These are phyloP conservation scores for Lutjanus campechanus DNA, from an alignment of 2,797 vertebrate species.

Conservation along the genomic window DNA sequence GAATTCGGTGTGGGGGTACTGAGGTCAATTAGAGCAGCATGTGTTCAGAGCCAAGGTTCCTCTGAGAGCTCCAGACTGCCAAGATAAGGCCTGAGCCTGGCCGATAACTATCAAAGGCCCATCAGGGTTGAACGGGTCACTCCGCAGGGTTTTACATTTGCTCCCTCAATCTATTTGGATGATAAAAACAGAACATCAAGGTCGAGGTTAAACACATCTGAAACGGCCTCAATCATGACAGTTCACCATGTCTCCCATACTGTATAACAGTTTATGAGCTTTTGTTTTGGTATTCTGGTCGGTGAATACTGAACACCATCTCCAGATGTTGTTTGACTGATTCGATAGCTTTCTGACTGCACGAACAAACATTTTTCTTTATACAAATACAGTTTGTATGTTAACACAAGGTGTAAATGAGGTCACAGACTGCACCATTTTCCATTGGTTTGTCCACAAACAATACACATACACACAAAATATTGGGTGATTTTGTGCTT, in stretches of 20 bases:
- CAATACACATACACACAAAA: too few species aligned
- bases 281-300: slow-evolving; percentile 24
- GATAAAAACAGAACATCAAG: slow-evolving; percentile 63
- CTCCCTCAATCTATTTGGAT: slow-evolving; percentile 41
- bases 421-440: too few species aligned
- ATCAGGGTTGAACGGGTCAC: slow-evolving; percentile 55
- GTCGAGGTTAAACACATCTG: slow-evolving; percentile 56
- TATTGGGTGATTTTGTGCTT: too few species aligned
- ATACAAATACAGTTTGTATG: not conserved
- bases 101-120: slow-evolving; percentile 63
- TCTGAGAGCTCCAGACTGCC: slow-evolving; percentile 56
- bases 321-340: slow-evolving; percentile 18
- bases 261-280: slow-evolving; percentile 23
- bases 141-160: slow-evolving; percentile 54
- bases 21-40: slow-evolving; percentile 63
- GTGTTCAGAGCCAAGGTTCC: slow-evolving; percentile 56
- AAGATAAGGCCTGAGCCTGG: slow-evolving; percentile 59
- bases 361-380: slow-evolving; percentile 1
- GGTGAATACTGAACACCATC: slow-evolving; percentile 18
- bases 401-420: too few species aligned
- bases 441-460: too few species aligned
- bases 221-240: slow-evolving; percentile 47
- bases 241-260: slow-evolving; percentile 33
- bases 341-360: not conserved
- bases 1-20: slow-evolving; percentile 43